Evolutionary conservation across 2,888 invertebrate species (phyloP).

Genomic region (Tetrapedia diversipes): DNA sequence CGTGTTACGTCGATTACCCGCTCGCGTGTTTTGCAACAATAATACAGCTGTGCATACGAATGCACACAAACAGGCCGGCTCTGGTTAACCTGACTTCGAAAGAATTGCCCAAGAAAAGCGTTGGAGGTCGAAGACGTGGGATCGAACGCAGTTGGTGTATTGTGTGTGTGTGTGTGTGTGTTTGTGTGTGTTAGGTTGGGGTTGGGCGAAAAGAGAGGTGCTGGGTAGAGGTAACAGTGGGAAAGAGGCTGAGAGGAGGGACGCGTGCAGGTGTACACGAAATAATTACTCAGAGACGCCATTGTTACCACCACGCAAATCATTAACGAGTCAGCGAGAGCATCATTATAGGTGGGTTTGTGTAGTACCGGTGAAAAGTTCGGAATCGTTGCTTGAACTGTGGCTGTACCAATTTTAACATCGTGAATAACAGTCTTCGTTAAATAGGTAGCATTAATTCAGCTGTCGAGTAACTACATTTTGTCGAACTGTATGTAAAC

Average conservation of each 20-base stretch:
- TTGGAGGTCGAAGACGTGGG: conserved; percentile 72
- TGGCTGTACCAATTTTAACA: too few species aligned
- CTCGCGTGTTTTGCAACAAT: conserved; percentile 74
- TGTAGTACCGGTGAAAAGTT: too few species aligned
- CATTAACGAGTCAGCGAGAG: conserved; percentile 68
- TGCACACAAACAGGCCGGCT: conserved; percentile 61
- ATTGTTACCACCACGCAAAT: conserved; percentile 68
- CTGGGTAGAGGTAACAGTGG: conserved; percentile 14
- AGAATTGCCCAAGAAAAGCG: conserved; percentile 67
- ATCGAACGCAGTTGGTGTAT: conserved; percentile 47
- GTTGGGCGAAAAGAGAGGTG: too few species aligned
- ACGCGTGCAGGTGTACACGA: conserved; percentile 43
- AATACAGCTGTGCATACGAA: conserved; percentile 71
- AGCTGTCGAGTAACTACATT: too few species aligned
- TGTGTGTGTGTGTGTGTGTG: conserved; percentile 5
- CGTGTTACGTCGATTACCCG: conserved; percentile 68
- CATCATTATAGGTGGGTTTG: too few species aligned
- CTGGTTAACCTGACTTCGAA: conserved; percentile 51
- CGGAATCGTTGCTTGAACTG: too few species aligned
- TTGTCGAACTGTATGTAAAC: too few species aligned
- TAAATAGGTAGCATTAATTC: too few species aligned
- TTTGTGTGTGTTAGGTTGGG: too few species aligned
- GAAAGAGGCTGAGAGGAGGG: conserved; percentile 6
- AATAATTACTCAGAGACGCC: conserved; percentile 68
- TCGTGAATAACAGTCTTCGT: too few species aligned